A percentile compares a stretch with the other conserved stretches of the same genome.
These are phyloP conservation scores for Calliopum simillimum DNA, from an alignment of 2,888 invertebrate species.

Conservation along the genomic window DNA sequence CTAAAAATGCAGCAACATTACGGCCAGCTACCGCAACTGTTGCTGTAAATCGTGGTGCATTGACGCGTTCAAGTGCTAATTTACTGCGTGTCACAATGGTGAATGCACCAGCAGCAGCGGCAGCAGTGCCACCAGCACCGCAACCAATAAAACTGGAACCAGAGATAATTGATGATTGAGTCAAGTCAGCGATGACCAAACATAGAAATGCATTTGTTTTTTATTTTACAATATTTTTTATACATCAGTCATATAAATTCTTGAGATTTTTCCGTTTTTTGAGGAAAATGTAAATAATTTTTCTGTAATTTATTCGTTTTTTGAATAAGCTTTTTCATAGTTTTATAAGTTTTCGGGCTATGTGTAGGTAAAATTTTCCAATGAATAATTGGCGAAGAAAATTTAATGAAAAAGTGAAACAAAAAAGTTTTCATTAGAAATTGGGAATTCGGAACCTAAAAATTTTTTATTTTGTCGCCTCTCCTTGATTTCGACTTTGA, in stretches of 20 bases:
- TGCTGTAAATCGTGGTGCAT: constrained; percentile 43
- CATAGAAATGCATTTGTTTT: background rate
- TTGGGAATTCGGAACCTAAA: too few species aligned
- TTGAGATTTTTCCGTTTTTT: background rate
- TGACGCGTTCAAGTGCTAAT: constrained; percentile 47
- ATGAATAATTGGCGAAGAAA: background rate
- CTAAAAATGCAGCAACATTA: constrained; percentile 41
- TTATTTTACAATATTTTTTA: too few species aligned
- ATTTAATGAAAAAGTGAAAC: background rate
- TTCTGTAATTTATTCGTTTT: constrained; percentile 16
- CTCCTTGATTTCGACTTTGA: too few species aligned
- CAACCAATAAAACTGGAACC: constrained; percentile 46
- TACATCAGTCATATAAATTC: too few species aligned
- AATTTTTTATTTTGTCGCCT: too few species aligned
- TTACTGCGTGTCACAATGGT: constrained; percentile 43
- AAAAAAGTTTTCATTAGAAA: too few species aligned
- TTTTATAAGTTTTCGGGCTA: background rate
- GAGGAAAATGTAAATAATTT: constrained; percentile 11
- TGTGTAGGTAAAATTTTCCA: constrained; percentile 5
- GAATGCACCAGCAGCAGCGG: constrained; percentile 34
- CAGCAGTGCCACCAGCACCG: constrained; percentile 4
- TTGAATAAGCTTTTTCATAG: background rate
- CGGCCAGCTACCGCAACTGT: constrained; percentile 37
- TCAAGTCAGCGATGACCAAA: background rate
- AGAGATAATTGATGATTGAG: constrained; percentile 40